Percentiles rank a stretch among this genome's conserved stretches.
phyloP scores from a whole-genome alignment of 2,113 vertebrate genomes.

The Caracal caracal region DNA sequence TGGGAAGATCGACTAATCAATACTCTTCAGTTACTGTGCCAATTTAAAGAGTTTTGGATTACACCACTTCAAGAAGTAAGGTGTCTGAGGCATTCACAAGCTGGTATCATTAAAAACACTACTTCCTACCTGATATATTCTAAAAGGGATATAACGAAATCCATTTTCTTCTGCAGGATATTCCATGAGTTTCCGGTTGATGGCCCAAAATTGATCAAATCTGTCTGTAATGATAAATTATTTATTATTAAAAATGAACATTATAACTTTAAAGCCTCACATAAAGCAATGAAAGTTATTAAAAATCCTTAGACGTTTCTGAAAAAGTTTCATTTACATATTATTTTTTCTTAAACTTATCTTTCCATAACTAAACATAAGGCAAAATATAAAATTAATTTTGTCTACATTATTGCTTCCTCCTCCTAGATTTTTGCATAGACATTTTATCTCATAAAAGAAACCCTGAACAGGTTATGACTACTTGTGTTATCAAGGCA shows the following conservation, averaged over 20 bases:
- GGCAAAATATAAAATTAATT: constrained; percentile 23
- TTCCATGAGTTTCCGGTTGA: constrained; percentile 99
- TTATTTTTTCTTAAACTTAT: neutral
- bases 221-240: constrained; percentile 91
- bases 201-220: constrained; percentile 99
- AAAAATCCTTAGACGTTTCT: neutral
- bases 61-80: neutral
- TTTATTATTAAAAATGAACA: constrained; percentile 65
- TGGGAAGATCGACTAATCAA: neutral
- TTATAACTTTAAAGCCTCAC: neutral
- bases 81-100: neutral
- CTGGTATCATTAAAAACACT: constrained; percentile 20
- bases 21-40: neutral
- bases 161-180: constrained; percentile 95
- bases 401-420: neutral
- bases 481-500: neutral
- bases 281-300: constrained; percentile 18
- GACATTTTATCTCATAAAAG: neutral
- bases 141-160: constrained; percentile 98
- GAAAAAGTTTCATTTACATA: neutral
- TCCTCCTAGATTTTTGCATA: neutral
- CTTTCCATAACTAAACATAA: constrained; percentile 9
- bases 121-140: constrained; percentile 96
- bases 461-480: neutral
- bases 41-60: neutral